Base-by-base conservation (phyloP, 2,888 invertebrate species). In the Chloroclystis v-ata region DNA sequence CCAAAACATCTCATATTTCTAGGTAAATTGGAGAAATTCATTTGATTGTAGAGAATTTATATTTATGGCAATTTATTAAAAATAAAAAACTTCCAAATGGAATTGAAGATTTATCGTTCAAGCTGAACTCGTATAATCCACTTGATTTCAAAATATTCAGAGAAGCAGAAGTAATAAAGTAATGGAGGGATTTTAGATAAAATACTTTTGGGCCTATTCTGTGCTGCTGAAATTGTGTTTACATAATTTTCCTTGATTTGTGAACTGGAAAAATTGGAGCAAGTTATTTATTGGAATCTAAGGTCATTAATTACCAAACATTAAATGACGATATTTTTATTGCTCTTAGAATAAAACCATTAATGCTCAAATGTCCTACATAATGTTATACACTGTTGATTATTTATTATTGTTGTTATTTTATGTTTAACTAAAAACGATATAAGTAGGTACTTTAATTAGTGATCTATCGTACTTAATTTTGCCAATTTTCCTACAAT, bases 1-100 rank as follows among this genome's bases (percentile, higher is more conserved):
- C 78, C 78, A 75, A 76, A 72, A 72, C 66, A 62, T 69, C 30
- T 33, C 28, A 47, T 13, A 61, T 59, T 61, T 69, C 63, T 70
- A 20, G n/a, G 2, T 20, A 20, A 20, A 20, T 20, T 20, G 20
- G 3, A 20, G 5, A 2, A 20, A 20, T 4, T 20, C 20, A 32
- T 20, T 28, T 13, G 7, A 25, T 9, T 14, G 1, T 4, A 25
- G 11, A 25, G 25, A 13, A 29, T 16, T 4, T 16, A n/a, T 33
- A 28, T 28, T 7, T 4, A 20, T 11, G 8, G 7, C 9, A 5
- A 9, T 13, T n/a, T n/a, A 5, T n/a, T 10, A 33, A 37, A 47
- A 26, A 12, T 25, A 26, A 37, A 40, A 14, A 20, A 9, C n/a
- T 9, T 33, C 24, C 14, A 53, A 54, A 49, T 42, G 25, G 52